phyloP scores from a whole-genome alignment of 2,797 vertebrate genomes.

The Channa striata region DNA sequence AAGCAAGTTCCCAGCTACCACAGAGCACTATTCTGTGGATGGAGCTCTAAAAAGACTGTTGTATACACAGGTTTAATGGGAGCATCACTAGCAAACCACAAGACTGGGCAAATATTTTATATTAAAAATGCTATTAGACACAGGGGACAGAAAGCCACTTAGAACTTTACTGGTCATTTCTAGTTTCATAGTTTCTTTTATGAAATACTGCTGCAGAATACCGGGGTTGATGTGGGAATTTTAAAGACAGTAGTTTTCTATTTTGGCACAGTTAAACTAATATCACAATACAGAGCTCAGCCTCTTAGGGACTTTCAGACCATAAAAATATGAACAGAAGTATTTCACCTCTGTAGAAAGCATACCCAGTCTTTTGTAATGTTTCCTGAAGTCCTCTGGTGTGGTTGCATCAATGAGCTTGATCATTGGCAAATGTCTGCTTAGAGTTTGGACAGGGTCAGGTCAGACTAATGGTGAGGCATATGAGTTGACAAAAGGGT shows the following conservation, averaged over 20 bases:
- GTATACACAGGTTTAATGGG: constrained; percentile 77
- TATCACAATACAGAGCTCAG: constrained; percentile 50
- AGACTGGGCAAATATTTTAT: constrained; percentile 72
- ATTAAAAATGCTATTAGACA: constrained; percentile 72
- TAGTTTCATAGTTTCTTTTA: constrained; percentile 78
- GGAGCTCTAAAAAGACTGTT: constrained; percentile 72
- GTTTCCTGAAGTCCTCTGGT: constrained; percentile 46
- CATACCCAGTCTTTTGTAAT: constrained; percentile 48
- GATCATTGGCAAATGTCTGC: constrained; percentile 47
- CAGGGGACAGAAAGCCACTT: constrained; percentile 78
- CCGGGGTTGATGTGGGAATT: constrained; percentile 69
- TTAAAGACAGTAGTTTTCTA: constrained; percentile 44
- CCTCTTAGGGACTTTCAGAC: constrained; percentile 30
- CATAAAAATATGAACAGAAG: constrained; percentile 56
- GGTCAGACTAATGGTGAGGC: constrained; percentile 57
- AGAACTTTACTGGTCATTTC: constrained; percentile 79
- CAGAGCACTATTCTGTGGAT: constrained; percentile 45
- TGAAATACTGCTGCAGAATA: constrained; percentile 73
- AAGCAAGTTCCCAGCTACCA: constrained; percentile 39
- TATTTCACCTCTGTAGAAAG: constrained; percentile 31
- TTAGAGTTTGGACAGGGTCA: constrained; percentile 46
- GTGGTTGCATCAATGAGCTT: constrained; percentile 60
- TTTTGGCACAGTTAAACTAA: constrained; percentile 62
- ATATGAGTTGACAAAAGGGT: constrained; percentile 39
- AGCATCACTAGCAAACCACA: constrained; percentile 61